Conservation (phyloP, 2,888 invertebrate species). For the Pocota personata region DNA sequence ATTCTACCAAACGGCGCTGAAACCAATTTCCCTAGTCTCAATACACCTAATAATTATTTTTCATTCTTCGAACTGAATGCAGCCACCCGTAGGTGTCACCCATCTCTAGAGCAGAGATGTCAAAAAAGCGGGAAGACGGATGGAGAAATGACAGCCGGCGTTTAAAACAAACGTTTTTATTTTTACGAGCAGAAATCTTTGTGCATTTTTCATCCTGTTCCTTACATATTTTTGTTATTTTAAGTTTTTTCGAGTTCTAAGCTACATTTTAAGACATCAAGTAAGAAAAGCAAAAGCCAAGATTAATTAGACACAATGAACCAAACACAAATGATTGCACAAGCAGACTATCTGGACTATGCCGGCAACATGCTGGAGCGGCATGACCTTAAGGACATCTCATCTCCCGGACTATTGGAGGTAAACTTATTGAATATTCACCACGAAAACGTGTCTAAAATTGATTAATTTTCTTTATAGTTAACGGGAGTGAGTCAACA, state of each 20-base stretch:
- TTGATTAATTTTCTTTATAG: conserved; percentile 78
- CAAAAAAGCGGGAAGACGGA: conserved; percentile 62
- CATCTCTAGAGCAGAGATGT: conserved; percentile 17
- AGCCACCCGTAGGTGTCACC: background rate
- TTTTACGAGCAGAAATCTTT: conserved; percentile 27
- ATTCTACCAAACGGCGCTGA: too few species aligned
- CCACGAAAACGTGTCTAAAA: background rate
- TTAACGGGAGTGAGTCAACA: conserved; percentile 87
- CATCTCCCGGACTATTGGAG: conserved; percentile 80
- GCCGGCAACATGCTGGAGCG: conserved; percentile 92
- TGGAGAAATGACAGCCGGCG: conserved; percentile 60
- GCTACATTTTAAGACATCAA: background rate
- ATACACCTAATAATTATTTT: too few species aligned
- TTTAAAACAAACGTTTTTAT: conserved; percentile 71
- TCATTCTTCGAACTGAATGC: conserved; percentile 5
- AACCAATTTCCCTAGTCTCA: too few species aligned
- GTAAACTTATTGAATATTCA: conserved; percentile 74
- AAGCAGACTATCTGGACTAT: conserved; percentile 88
- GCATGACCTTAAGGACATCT: conserved; percentile 83
- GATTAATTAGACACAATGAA: conserved; percentile 75
- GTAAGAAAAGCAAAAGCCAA: background rate
- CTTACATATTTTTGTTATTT: conserved; percentile 2
- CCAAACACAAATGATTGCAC: conserved; percentile 77
- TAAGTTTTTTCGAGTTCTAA: conserved; percentile 19
- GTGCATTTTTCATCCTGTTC: conserved; percentile 27